Evolutionary conservation across 2,113 vertebrate species (phyloP), one percentile per base, ranked within the genome.

Genomic region (Apodemus speciosus): DNA sequence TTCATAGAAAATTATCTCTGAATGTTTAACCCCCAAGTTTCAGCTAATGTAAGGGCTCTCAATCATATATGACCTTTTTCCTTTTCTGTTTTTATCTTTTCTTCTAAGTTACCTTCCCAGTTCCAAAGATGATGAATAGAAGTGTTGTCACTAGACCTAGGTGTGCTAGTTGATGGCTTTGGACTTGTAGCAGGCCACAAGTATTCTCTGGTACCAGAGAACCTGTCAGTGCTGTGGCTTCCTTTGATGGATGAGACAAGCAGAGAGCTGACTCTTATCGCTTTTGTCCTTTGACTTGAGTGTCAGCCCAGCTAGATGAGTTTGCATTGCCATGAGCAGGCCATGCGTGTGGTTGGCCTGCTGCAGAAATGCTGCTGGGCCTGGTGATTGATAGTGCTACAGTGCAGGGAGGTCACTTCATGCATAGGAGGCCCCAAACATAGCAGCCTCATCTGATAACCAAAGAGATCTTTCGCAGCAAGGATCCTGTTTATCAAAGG

Each of bases 381-480:
- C 96, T 94, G 87, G 89, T 97, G 97, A 97, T 97, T 96, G 97
- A 97, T 92, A 95, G 88, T 84, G 84, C 95, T 97, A 95, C 94
- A 92, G 96, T 95, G 90, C 95, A 95, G 69, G 56, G 89, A 96
- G 94, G 97, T 97, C 97, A 97, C 96, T 97, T 97, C 97, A 86
- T 96, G 96, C 95, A 97, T 95, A 96, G 98, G 98, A 97, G 97
- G 96, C 88, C 96, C 96, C 90, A 93, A 90, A 91, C 92, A 79
- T 21, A 89, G 73, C 76, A 71, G 58, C 95, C 96, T 97, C 92
- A 62, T 95, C 95, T 56, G 96, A 93, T 97, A 93, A 93, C 92
- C 97, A 95, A 93, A 92, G 83, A 97, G 14, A 88, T 92, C 64
- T 88, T 90, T 90, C 96, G 86, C 96, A 96, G 97, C 97, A 64